Base-by-base conservation (phyloP, 2,797 vertebrate genomes). In the Premnoplex brunnescens region DNA sequence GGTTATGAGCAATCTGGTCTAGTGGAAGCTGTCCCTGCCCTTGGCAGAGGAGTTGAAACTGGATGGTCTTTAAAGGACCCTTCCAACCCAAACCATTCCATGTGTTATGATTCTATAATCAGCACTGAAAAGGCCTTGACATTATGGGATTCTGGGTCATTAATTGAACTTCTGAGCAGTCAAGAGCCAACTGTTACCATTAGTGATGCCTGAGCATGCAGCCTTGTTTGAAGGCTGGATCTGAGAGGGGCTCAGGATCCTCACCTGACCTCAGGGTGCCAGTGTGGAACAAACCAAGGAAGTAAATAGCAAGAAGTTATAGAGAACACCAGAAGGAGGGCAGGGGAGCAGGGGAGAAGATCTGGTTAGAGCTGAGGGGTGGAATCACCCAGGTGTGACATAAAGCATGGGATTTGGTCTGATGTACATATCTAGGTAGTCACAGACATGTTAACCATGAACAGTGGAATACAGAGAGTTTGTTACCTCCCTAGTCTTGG, bases 381-480 rank as follows among this genome's bases (percentile, higher is more conserved):
- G 12, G 18, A 69, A 69, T 52, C 10, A 12, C 12, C 14, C 14
- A 51, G 14, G 6, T 85, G 86, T 76, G 51, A 51, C 9, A 26
- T 20, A 74, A 84, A 66, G 3, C 2, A 19, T 28, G 22, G 28
- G 16, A 32, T 89, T 85, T 46, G 11, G 17, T 72, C 36, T 85
- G 27, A 14, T 28, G 16, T 17, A 14, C 4, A 0, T 46, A 12
- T 12, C 3, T 58, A 26, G 30, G 7, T 14, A 89, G 15, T 52
- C 44, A 52, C 1, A 21, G 23, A 63, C 9, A 9, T 67, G 16
- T 7, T 51, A 46, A 8, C 19, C 52, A 7, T 2, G 34, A 22
- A 12, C 7, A 44, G 32, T 1, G 24, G 16, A 68, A 37, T 13
- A 23, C 0, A 20, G 2, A 58, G 12, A 30, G 19, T 21, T 84